Conservation (phyloP, 1,140 invertebrate genomes). For the Contarinia nasturtii region DNA sequence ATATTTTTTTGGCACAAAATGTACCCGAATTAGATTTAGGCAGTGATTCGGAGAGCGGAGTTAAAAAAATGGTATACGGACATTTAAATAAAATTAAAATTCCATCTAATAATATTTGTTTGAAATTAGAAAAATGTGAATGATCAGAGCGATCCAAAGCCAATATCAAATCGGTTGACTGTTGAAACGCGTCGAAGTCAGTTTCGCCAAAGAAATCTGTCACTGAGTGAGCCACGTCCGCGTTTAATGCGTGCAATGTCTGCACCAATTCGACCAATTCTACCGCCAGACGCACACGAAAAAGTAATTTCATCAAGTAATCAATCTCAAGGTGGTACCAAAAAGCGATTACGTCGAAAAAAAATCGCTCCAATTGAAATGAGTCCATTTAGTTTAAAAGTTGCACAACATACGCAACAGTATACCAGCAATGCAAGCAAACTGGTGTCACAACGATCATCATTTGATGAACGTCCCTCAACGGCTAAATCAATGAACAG, state of each 20-base stretch:
- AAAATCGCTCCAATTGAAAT: slow-evolving; percentile 4
- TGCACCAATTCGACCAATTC: slow-evolving; percentile 16
- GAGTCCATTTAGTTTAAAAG: neutral
- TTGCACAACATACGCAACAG: neutral
- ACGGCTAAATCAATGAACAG: neutral
- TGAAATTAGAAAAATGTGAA: neutral
- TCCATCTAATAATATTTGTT: neutral
- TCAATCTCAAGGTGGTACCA: slow-evolving; percentile 16
- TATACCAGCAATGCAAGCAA: neutral
- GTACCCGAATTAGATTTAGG: neutral
- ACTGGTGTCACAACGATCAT: neutral
- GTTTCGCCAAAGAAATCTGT: neutral
- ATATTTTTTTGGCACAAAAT: neutral
- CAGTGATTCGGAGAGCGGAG: neutral
- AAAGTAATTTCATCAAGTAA: slow-evolving; percentile 18
- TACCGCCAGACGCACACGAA: slow-evolving; percentile 1
- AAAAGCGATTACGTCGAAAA: slow-evolving; percentile 12
- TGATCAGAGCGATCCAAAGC: neutral
- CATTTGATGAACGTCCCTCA: neutral
- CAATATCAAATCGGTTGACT: neutral
- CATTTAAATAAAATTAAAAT: neutral
- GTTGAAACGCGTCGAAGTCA: neutral
- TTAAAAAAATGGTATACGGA: too few species aligned
- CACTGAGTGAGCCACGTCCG: neutral
- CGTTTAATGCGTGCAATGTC: slow-evolving; percentile 23